These are phyloP conservation scores for Tipula lateralis DNA, from an alignment of 2,888 invertebrate species.

Conservation along the genomic window DNA sequence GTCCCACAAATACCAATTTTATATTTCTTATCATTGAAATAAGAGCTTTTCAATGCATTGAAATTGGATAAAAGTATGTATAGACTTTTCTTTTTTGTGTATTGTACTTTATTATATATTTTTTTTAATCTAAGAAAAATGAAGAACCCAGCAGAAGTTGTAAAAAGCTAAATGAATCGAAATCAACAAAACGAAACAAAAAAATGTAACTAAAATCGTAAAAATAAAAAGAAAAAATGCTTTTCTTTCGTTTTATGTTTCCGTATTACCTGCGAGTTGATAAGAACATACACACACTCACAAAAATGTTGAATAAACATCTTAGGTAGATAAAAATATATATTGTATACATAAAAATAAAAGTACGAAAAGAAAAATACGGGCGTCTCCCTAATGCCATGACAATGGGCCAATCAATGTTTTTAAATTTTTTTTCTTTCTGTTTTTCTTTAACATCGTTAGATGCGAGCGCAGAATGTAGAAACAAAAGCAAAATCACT, in stretches of 20 bases:
- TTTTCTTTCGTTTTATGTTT: background rate
- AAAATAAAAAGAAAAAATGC: background rate
- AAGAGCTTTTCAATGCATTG: background rate
- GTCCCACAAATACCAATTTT: background rate
- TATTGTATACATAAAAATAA: background rate
- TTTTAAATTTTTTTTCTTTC: conserved; percentile 20
- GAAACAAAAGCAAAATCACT: background rate
- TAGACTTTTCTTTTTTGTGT: background rate
- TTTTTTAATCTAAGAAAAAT: background rate
- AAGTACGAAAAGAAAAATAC: background rate
- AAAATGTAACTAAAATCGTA: background rate
- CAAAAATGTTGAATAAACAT: background rate
- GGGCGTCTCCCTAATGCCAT: conserved; percentile 26
- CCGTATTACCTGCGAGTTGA: background rate
- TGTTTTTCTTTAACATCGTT: background rate
- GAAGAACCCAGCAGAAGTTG: background rate
- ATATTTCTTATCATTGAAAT: background rate
- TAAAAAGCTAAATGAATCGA: background rate
- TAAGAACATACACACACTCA: background rate
- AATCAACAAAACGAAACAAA: background rate
- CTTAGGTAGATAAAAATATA: background rate
- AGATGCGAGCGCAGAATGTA: background rate
- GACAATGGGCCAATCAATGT: conserved; percentile 28
- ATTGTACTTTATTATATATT: background rate
- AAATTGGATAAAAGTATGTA: background rate